Evolutionary conservation across 2,797 vertebrate genomes (phyloP), one percentile per base, ranked within the genome.

Genomic region (Tenualosa ilisha): DNA sequence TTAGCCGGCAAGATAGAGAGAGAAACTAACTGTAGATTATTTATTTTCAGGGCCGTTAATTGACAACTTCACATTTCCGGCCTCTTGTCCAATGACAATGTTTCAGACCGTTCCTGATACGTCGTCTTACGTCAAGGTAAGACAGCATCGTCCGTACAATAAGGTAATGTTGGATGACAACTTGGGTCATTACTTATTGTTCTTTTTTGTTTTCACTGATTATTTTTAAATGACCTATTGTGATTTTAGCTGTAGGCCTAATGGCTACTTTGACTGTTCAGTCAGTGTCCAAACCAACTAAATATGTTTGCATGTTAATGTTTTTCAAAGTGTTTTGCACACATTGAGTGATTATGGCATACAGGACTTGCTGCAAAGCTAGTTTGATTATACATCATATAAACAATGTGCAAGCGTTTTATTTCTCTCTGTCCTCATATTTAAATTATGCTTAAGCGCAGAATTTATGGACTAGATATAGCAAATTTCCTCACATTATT

Each of bases 91-190:
- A 89, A 93, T 89, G 91, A 97, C 94, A 96, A 98, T 99, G 97
- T 98, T 98, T 95, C 97, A 98, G 95, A 99, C 97, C 85, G 98
- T 99, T 87, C 98, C 97, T 87, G 97, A 99, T 96, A 98, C 96
- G 56, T 97, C 97, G 93, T 99, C 98, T 97, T 98, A 97, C 94
- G 96, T 99, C 95, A 98, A 99, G 97, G 98, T 98, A 98, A 98
- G 97, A 97, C 96, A 92, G 89, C 94, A 94, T 91, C 95, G 91
- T 94, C 92, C 93, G 93, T 96, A 96, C 94, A 89, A 95, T 86
- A 96, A 97, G 97, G 96, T 97, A 96, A 96, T 89, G 90, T 92
- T 87, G 84, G 83, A 90, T 83, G 82, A 68, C 86, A 61, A 37
- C 37, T 82, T 82, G 84, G 59, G 17, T 51, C 15, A 68, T 46